Conservation (phyloP, 2,888 invertebrate genomes). For the Patella depressa region DNA sequence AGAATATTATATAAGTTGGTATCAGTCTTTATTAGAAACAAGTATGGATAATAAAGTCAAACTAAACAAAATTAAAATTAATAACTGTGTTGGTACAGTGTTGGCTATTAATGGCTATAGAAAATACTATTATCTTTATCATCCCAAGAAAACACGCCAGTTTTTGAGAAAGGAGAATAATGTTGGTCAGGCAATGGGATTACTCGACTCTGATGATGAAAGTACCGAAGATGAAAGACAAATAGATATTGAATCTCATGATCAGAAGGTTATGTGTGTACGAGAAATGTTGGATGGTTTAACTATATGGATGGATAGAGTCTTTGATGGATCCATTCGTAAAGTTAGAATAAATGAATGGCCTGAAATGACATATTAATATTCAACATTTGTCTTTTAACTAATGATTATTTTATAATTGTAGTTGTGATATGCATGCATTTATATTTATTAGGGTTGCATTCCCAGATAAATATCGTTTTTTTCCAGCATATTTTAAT, state of each 20-base stretch:
- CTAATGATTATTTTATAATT: too few species aligned
- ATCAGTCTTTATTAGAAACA: constrained; percentile 88
- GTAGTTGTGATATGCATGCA: too few species aligned
- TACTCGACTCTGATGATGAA: constrained; percentile 47
- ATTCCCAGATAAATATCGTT: too few species aligned
- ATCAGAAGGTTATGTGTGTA: constrained; percentile 48
- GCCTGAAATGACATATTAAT: constrained; percentile 76
- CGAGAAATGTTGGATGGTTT: constrained; percentile 80
- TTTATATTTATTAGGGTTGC: too few species aligned
- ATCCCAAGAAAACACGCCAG: constrained; percentile 72
- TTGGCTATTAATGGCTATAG: constrained; percentile 95
- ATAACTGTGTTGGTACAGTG: constrained; percentile 92
- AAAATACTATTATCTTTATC: constrained; percentile 98
- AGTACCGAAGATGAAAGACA: constrained; percentile 41
- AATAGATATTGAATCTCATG: constrained; percentile 35
- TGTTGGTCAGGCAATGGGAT: constrained; percentile 52
- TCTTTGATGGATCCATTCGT: constrained; percentile 96
- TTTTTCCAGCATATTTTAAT: too few species aligned
- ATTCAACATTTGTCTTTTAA: too few species aligned
- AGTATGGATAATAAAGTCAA: constrained; percentile 80
- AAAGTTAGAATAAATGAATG: constrained; percentile 97
- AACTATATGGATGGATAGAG: constrained; percentile 94
- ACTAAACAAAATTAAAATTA: constrained; percentile 84
- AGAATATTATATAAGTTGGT: constrained; percentile 94
- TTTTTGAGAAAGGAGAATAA: constrained; percentile 49